Conservation (phyloP, 2,797 vertebrate species). For the Notolepis coatsorum region DNA sequence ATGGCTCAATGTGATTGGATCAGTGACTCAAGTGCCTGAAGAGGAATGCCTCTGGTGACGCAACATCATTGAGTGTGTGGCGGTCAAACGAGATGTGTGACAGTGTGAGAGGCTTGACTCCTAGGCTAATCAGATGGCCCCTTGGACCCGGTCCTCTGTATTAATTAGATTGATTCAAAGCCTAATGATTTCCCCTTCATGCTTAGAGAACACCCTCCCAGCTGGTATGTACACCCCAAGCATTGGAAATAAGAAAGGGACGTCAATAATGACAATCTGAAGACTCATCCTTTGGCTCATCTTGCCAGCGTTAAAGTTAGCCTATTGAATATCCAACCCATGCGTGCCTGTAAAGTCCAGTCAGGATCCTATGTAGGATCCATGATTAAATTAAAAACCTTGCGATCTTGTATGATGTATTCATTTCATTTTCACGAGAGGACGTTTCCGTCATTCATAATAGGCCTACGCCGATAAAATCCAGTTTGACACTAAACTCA, state of each 20-base stretch:
- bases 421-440: conserved; percentile 24
- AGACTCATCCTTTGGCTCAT: background rate
- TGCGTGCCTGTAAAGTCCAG: background rate
- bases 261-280: conserved; percentile 7
- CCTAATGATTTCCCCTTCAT: conserved; percentile 63
- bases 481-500: background rate
- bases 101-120: conserved; percentile 45
- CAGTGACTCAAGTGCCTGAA: conserved; percentile 73
- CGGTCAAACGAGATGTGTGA: conserved; percentile 73
- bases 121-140: conserved; percentile 54
- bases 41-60: conserved; percentile 81
- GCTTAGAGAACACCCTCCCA: conserved; percentile 34
- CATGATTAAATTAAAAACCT: background rate
- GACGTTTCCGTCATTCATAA: conserved; percentile 9
- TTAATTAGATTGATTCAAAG: conserved; percentile 61
- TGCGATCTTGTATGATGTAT: conserved; percentile 18
- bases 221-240: conserved; percentile 8
- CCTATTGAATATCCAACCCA: background rate
- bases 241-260: conserved; percentile 1
- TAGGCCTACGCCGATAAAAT: conserved; percentile 30
- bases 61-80: conserved; percentile 81
- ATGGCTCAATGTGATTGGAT: conserved; percentile 75
- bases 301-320: conserved; percentile 18
- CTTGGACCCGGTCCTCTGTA: conserved; percentile 34
- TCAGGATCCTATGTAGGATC: background rate